Conservation (phyloP, 2,888 invertebrate genomes). For the Cheilosia soror region DNA sequence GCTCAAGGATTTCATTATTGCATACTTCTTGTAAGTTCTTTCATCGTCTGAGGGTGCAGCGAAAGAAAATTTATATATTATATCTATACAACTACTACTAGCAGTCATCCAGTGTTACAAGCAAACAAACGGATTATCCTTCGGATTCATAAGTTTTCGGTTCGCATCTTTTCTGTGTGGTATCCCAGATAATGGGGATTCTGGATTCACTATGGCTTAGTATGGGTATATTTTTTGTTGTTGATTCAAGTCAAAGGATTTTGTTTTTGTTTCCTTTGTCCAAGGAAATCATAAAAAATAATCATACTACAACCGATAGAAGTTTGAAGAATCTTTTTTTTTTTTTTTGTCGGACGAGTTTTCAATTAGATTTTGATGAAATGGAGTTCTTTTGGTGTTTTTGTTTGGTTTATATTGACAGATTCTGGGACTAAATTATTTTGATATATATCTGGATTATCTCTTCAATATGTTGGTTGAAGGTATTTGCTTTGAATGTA, state of each 20-base stretch:
- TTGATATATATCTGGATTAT: neutral
- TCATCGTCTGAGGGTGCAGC: neutral
- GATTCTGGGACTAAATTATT: neutral
- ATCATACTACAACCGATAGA: conserved; percentile 1
- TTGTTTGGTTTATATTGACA: neutral
- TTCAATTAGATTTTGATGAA: conserved; percentile 47
- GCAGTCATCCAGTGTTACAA: conserved; percentile 26
- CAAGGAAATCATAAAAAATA: conserved; percentile 15
- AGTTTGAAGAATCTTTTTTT: conserved; percentile 21
- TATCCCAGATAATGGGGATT: conserved; percentile 52
- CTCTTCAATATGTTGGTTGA: too few relatives aligned
- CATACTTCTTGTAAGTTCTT: conserved; percentile 34
- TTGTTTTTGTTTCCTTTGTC: neutral
- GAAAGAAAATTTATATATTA: neutral
- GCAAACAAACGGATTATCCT: conserved; percentile 70
- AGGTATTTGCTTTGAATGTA: too few relatives aligned
- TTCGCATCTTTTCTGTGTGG: conserved; percentile 52
- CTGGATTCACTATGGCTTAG: conserved; percentile 47
- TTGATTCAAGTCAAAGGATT: conserved; percentile 10
- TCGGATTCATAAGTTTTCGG: conserved; percentile 63
- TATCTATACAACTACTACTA: neutral
- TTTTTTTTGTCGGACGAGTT: conserved; percentile 37
- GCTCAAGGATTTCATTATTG: conserved; percentile 66
- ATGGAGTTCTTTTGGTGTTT: neutral
- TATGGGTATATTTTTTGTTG: conserved; percentile 2